A percentile compares a stretch with the other conserved stretches of the same genome.
Evolutionary conservation across 2,113 vertebrate genomes (phyloP).

Genomic region (Ailurus styani): DNA sequence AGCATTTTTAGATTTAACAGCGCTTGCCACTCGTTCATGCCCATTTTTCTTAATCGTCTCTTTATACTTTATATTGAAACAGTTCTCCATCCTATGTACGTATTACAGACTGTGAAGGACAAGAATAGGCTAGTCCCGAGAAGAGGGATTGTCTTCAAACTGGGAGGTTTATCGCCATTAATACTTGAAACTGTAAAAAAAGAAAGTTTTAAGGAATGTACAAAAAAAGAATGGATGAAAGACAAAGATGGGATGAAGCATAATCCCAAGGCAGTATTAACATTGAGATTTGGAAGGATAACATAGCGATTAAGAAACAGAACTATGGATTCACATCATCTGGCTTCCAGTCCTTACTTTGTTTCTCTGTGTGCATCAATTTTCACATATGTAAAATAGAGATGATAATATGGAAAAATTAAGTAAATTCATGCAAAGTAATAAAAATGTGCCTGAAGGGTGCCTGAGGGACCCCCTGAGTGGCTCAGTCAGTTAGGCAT

Average conservation of each 20-base stretch:
- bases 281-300: neutral
- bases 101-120: neutral
- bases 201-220: neutral
- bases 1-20: neutral
- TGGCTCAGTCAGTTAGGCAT: neutral
- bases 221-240: neutral
- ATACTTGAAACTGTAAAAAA: neutral
- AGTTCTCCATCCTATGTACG: neutral
- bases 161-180: neutral
- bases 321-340: too few relatives aligned
- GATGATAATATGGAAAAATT: neutral
- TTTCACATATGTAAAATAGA: neutral
- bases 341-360: neutral
- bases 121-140: neutral
- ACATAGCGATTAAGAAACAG: neutral
- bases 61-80: neutral
- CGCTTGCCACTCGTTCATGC: neutral
- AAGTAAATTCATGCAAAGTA: neutral
- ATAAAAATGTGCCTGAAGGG: neutral
- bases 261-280: neutral
- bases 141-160: neutral
- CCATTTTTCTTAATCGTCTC: neutral
- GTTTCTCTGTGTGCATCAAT: neutral
- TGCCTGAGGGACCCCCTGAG: fast-evolving
- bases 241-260: neutral